These are phyloP conservation scores for Argyrosomus regius DNA, from an alignment of 2,797 vertebrate species.

Conservation along the genomic window DNA sequence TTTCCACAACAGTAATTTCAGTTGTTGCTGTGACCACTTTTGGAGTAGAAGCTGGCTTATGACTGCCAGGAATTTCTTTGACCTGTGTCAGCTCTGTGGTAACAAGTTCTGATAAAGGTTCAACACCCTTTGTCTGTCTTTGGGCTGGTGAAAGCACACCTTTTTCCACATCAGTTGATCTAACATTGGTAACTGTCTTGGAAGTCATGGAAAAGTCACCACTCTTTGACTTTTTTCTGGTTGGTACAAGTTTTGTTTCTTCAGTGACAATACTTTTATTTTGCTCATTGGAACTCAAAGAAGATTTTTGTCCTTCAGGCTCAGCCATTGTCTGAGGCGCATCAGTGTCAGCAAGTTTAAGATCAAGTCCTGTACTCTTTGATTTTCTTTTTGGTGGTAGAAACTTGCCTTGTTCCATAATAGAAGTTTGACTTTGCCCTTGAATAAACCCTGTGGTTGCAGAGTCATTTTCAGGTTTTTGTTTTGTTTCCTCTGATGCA, in stretches of 20 bases:
- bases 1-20: not conserved
- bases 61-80: not conserved
- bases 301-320: not conserved
- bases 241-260: conserved; percentile 29
- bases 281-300: not conserved
- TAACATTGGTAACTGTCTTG: not conserved
- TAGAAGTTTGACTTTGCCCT: conserved; percentile 4
- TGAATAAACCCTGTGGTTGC: not conserved
- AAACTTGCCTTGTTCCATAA: conserved; percentile 26
- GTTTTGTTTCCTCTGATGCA: not conserved
- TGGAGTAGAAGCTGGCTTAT: not conserved
- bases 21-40: not conserved
- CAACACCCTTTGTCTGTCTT: conserved; percentile 14
- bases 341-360: conserved; percentile 11
- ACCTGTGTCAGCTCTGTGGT: not conserved
- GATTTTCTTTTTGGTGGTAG: conserved; percentile 59
- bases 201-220: conserved; percentile 9
- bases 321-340: not conserved
- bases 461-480: conserved; percentile 2
- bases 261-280: conserved; percentile 3
- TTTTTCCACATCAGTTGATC: not conserved
- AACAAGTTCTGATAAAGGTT: not conserved
- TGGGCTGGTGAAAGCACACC: not conserved
- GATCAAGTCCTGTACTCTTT: conserved; percentile 32
- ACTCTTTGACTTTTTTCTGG: conserved; percentile 32